Evolutionary conservation across 2,113 vertebrate species (phyloP).

Genomic region (Nothoprocta perdicaria): DNA sequence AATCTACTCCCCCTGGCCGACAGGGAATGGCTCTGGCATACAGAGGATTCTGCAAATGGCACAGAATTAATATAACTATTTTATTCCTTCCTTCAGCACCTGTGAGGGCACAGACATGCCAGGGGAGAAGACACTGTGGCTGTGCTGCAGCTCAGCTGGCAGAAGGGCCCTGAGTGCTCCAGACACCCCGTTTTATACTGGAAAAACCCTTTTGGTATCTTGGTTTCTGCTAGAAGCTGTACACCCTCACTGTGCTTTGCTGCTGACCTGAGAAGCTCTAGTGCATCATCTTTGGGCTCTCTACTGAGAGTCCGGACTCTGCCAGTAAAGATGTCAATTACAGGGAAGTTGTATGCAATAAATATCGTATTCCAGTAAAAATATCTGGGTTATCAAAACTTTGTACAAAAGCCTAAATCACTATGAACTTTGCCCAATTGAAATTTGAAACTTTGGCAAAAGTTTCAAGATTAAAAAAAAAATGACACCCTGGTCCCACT

Average conservation of each 20-base stretch:
- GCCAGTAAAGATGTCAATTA: background rate
- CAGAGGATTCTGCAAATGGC: background rate
- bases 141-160: background rate
- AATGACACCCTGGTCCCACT: background rate
- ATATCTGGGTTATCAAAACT: background rate
- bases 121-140: background rate
- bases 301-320: background rate
- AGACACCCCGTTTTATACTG: background rate
- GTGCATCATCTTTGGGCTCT: background rate
- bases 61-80: background rate
- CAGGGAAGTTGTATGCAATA: background rate
- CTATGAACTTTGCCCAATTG: background rate
- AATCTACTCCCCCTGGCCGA: background rate
- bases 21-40: background rate
- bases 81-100: background rate
- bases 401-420: background rate
- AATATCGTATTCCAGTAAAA: background rate
- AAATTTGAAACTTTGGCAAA: background rate
- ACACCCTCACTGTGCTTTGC: background rate
- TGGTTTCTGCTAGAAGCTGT: background rate
- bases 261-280: background rate
- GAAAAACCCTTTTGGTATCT: background rate
- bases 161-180: background rate
- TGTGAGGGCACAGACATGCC: background rate
- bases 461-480: background rate